A percentile compares a stretch with the other conserved stretches of the same genome.
phyloP scores from a whole-genome alignment of 2,797 vertebrate genomes.

The Sparus aurata region DNA sequence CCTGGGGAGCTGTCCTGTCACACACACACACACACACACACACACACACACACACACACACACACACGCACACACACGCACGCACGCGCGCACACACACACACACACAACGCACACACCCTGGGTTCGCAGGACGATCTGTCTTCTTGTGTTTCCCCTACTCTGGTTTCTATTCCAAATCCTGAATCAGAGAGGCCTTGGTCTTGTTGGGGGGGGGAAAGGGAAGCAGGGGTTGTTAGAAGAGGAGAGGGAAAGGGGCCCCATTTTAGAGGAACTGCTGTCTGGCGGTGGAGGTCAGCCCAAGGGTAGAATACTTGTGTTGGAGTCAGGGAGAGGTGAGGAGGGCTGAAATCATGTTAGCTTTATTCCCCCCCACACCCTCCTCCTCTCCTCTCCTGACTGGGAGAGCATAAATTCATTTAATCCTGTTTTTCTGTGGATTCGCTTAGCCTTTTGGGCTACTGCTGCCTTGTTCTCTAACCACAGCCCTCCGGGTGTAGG shows the following conservation, averaged over 20 bases:
- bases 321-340: conserved; percentile 89
- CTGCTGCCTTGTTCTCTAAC: conserved; percentile 76
- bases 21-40: conserved; percentile 28
- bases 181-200: conserved; percentile 74
- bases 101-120: conserved; percentile 26
- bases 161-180: conserved; percentile 75
- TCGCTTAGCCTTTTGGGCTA: conserved; percentile 82
- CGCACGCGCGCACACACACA: too few species aligned
- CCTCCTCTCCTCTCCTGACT: conserved; percentile 70
- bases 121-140: conserved; percentile 58
- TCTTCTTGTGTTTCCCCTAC: conserved; percentile 64
- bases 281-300: conserved; percentile 86
- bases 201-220: conserved; percentile 51
- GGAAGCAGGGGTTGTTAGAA: conserved; percentile 55
- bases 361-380: conserved; percentile 73
- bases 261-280: conserved; percentile 84
- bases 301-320: conserved; percentile 88
- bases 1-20: conserved; percentile 37
- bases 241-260: conserved; percentile 73
- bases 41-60: conserved; percentile 12
- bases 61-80: too few species aligned
- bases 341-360: conserved; percentile 88
- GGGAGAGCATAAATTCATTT: conserved; percentile 88
- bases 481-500: conserved; percentile 79
- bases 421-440: conserved; percentile 88